These are phyloP conservation scores for Noctua fimbriata DNA, from an alignment of 2,888 invertebrate genomes.

Conservation along the genomic window DNA sequence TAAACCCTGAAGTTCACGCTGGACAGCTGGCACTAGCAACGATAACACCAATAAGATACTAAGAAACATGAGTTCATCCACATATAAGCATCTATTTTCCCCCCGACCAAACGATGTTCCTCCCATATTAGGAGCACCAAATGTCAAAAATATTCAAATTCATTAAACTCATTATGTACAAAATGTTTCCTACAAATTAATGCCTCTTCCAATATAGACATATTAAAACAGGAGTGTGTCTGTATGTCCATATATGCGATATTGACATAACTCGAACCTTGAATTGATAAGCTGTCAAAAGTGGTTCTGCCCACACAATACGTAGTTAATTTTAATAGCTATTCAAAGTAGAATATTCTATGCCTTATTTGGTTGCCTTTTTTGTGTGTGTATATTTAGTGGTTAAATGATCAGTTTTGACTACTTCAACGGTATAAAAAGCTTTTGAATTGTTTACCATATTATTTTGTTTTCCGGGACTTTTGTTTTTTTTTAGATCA, in stretches of 20 bases:
- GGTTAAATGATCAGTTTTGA: constrained; percentile 32
- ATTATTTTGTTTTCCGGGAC: background rate
- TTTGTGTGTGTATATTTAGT: constrained; percentile 43
- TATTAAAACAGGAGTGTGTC: constrained; percentile 40
- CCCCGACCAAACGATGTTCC: background rate
- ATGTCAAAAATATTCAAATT: constrained; percentile 50
- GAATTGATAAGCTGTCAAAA: constrained; percentile 57
- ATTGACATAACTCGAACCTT: constrained; percentile 56
- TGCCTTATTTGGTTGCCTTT: constrained; percentile 46
- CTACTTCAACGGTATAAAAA: background rate
- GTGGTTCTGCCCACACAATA: constrained; percentile 61
- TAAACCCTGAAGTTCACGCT: background rate
- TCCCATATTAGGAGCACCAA: constrained; percentile 17
- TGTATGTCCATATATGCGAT: constrained; percentile 45
- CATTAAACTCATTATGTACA: constrained; percentile 33
- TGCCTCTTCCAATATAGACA: constrained; percentile 17
- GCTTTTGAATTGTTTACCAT: background rate
- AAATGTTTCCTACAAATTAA: constrained; percentile 25
- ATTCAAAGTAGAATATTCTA: constrained; percentile 40
- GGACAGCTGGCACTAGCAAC: no score
- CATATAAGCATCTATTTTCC: background rate
- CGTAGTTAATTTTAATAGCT: constrained; percentile 36
- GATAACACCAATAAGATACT: background rate
- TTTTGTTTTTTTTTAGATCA: background rate
- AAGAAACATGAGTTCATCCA: constrained; percentile 14